Percentiles rank a stretch among this genome's conserved stretches.
Evolutionary conservation across 2,888 invertebrate species (phyloP).

Genomic region (Lissocephala sabroskyi): DNA sequence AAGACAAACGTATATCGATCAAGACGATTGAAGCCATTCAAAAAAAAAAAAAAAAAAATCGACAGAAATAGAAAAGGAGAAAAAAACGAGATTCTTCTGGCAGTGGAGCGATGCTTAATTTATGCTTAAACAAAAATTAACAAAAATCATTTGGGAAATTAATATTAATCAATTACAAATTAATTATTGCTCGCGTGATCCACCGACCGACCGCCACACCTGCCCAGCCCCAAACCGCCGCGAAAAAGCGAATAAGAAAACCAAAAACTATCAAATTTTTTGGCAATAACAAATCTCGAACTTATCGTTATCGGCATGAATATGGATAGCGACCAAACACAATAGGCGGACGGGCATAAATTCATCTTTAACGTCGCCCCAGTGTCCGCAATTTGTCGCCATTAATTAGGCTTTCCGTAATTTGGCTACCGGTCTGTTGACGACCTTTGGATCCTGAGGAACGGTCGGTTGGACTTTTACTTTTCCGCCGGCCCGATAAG

Average conservation of each 20-base stretch:
- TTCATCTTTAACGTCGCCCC: conserved; percentile 23
- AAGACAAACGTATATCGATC: conserved; percentile 44
- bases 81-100: neutral
- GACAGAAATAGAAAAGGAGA: neutral
- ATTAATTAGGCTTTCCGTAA: conserved; percentile 3
- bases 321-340: conserved; percentile 12
- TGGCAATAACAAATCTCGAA: no score
- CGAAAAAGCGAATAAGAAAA: conserved; percentile 8
- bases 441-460: neutral
- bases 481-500: no score
- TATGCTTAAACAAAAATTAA: conserved; percentile 25
- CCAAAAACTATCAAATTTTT: conserved; percentile 16
- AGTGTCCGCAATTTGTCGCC: conserved; percentile 8
- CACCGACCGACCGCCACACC: no score
- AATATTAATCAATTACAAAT: conserved; percentile 37
- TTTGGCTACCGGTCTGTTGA: neutral
- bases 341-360: conserved; percentile 16
- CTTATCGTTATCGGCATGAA: conserved; percentile 34
- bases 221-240: neutral
- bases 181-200: conserved; percentile 25
- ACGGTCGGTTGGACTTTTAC: conserved; percentile 11
- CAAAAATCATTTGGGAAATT: conserved; percentile 27
- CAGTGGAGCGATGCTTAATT: conserved; percentile 13
- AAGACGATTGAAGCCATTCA: neutral
- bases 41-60: no score